A percentile compares a stretch with the other conserved stretches of the same genome.
These are phyloP conservation scores for Nothoprocta pentlandii DNA, from an alignment of 2,113 vertebrate genomes.

Conservation along the genomic window DNA sequence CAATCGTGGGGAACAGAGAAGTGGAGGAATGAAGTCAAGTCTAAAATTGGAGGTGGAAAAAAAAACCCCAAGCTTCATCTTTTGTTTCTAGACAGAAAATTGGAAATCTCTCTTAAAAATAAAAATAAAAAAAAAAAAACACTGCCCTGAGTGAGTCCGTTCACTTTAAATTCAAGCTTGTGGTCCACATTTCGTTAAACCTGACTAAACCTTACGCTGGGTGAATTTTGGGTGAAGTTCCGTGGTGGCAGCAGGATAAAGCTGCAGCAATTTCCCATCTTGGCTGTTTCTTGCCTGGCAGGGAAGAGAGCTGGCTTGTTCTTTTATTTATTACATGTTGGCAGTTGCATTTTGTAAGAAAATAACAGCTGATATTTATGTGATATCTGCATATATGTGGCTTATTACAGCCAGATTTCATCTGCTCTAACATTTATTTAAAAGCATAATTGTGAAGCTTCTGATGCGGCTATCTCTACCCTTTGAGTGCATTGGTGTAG, in stretches of 20 bases:
- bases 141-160: too few species aligned
- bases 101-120: not conserved
- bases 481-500: not conserved
- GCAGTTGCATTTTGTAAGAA: slow-evolving; percentile 62
- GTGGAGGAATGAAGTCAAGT: not conserved
- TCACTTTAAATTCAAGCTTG: not conserved
- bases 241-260: slow-evolving; percentile 27
- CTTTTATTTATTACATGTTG: slow-evolving; percentile 53
- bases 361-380: slow-evolving; percentile 68
- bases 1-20: not conserved
- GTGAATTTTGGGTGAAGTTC: slow-evolving; percentile 30
- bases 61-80: not conserved
- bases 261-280: slow-evolving; percentile 7
- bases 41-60: not conserved
- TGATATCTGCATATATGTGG: slow-evolving; percentile 17
- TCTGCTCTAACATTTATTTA: slow-evolving; percentile 37
- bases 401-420: slow-evolving; percentile 45
- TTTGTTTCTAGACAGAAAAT: not conserved
- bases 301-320: slow-evolving; percentile 39
- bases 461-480: not conserved
- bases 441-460: slow-evolving; percentile 1
- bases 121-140: not conserved
- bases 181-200: slow-evolving; percentile 31
- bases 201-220: not conserved
- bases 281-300: slow-evolving; percentile 57